Evolutionary conservation across 2,888 invertebrate genomes (phyloP).

Genomic region (Fragum whitleyi): DNA sequence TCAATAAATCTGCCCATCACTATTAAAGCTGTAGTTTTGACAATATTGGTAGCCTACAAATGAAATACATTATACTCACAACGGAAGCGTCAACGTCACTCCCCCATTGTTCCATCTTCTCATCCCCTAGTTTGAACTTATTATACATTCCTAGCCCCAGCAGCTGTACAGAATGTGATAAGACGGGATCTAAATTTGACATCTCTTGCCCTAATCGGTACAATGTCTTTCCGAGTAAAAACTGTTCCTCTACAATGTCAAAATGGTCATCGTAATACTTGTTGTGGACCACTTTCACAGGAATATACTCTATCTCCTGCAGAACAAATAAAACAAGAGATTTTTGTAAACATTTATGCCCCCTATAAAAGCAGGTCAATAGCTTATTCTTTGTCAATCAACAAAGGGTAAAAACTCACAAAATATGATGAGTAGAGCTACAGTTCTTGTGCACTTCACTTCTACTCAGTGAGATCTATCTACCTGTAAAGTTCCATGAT

Average conservation of each 20-base stretch:
- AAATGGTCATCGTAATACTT: constrained; percentile 96
- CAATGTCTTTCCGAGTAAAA: constrained; percentile 94
- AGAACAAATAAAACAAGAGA: constrained; percentile 28
- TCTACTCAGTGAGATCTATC: no score
- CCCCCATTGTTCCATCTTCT: constrained; percentile 72
- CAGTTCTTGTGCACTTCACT: no score
- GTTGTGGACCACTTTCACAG: constrained; percentile 92
- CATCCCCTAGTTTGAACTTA: constrained; percentile 88
- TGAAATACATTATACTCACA: no score
- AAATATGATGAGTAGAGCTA: no score
- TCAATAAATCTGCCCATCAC: no score
- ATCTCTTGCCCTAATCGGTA: constrained; percentile 74
- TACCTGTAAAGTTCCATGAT: no score
- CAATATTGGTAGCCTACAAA: no score
- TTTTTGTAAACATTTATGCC: neutral
- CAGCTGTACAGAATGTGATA: constrained; percentile 85
- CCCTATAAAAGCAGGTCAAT: no score
- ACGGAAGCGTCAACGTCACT: constrained; percentile 18
- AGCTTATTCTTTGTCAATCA: no score
- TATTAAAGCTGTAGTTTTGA: no score
- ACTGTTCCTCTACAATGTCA: constrained; percentile 90
- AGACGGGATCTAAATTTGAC: constrained; percentile 57
- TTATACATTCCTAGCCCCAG: constrained; percentile 90
- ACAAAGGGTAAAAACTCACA: no score
- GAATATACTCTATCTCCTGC: constrained; percentile 88